Evolutionary conservation across 2,797 vertebrate species (phyloP), one percentile per base, ranked within the genome.

Genomic region (Anolis apletophallus): DNA sequence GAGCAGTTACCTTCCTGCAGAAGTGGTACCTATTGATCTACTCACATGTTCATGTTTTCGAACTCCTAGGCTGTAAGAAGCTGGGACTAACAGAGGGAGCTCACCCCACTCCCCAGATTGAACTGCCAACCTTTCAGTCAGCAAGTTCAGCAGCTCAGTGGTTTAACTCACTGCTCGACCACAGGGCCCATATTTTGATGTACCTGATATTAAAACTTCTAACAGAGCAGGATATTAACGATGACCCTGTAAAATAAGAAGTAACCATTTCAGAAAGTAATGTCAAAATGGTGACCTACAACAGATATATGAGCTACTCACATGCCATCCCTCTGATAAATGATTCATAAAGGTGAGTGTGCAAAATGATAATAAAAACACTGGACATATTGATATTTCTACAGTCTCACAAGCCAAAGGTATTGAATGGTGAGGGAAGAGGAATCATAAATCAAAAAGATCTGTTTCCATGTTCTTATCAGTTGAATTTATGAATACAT

Each of bases 251-350:
- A 81, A 59, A 77, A 71, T 40, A n/a, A 77, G 50, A 80, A 76
- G 57, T 87, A 50, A 34, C 32, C 71, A 77, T 71, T 69, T 36
- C 5, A 52, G 2, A 57, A 23, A 68, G 36, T 81, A 57, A 69
- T 17, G 77, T 46, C 50, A 71, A 84, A 81, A 71, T 26, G 52
- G 29, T 52, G 85, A 76, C 52, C 36, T 32, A 50, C 52, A 61
- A 16, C 76, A 80, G 40, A 87, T 87, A 34, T 79, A 83, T 80
- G 29, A 54, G 64, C 55, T 69, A 77, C 61, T 26, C 13, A 71
- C 29, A 40, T 61, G 57, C 26, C 34, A 68, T 46, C 29, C 10
- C 34, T 19, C 23, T 80, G 69, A 88, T 54, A 80, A n/a, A 67
- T n/a, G 34, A 34, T 50, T 52, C 61, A 81, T 54, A 78, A 83